Conservation (phyloP, 2,113 vertebrate species). For the Sakesphorus luctuosus region DNA sequence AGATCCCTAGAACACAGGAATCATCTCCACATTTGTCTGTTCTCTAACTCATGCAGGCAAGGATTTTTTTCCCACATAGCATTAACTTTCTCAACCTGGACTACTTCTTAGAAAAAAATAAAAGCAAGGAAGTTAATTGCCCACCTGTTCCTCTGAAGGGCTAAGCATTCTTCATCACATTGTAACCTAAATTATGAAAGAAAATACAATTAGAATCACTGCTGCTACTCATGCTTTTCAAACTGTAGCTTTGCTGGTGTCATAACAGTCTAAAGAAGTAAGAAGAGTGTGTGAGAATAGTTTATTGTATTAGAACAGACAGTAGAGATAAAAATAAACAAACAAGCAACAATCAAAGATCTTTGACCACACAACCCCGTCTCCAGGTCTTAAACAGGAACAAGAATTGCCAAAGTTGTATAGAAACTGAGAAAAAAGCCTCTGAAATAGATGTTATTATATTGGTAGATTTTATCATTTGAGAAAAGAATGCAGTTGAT, state of each 20-base stretch:
- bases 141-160: constrained; percentile 92
- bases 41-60: not conserved
- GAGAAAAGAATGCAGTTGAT: not conserved
- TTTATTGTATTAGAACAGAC: not conserved
- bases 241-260: not conserved
- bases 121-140: not conserved
- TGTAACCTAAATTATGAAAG: constrained; percentile 83
- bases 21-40: not conserved
- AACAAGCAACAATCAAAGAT: not conserved
- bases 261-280: not conserved
- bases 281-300: not conserved
- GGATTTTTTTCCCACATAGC: not conserved
- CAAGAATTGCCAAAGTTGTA: not conserved
- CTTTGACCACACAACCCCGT: not conserved
- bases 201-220: not conserved
- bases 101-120: not conserved
- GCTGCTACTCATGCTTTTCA: not conserved
- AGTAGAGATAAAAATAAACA: not conserved
- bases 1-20: not conserved
- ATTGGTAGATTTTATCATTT: not conserved
- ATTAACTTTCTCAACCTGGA: not conserved
- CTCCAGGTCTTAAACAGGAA: not conserved
- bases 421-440: not conserved
- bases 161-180: constrained; percentile 93
- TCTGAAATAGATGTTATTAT: not conserved